A percentile compares a stretch with the other conserved stretches of the same genome.
These are phyloP conservation scores for Caenorhabditis sp. DNA, from an alignment of 2,888 invertebrate genomes.

Conservation along the genomic window DNA sequence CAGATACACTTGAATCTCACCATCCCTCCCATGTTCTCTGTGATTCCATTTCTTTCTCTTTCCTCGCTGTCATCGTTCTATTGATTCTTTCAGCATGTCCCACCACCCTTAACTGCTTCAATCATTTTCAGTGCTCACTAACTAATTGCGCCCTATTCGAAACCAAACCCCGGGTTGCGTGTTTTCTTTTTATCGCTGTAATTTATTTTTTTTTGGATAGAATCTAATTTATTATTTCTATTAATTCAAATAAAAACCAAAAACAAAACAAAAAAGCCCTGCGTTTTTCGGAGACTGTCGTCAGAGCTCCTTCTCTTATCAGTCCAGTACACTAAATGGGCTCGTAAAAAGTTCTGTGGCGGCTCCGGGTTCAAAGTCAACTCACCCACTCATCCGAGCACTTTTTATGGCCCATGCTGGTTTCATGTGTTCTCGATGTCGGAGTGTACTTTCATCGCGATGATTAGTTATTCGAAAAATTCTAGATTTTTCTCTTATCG, in stretches of 20 bases:
- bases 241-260: background rate
- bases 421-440: constrained; percentile 31
- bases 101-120: too few relatives aligned
- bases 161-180: too few relatives aligned
- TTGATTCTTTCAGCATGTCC: too few relatives aligned
- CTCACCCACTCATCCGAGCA: constrained; percentile 14
- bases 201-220: too few relatives aligned
- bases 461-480: constrained; percentile 22
- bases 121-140: too few relatives aligned
- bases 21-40: too few relatives aligned
- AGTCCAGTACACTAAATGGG: constrained; percentile 28
- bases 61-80: too few relatives aligned
- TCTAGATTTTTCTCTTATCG: constrained; percentile 9
- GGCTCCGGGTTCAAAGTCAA: constrained; percentile 59
- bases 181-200: too few relatives aligned
- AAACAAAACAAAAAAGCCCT: background rate
- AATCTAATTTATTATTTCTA: background rate
- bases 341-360: constrained; percentile 37
- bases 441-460: constrained; percentile 13
- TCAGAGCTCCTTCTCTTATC: constrained; percentile 27
- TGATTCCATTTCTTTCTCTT: too few relatives aligned
- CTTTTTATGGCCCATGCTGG: constrained; percentile 15
- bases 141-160: too few relatives aligned
- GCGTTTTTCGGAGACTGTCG: constrained; percentile 5
- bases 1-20: too few relatives aligned